phyloP scores from a whole-genome alignment of 2,113 vertebrate species.

The Equus quagga region DNA sequence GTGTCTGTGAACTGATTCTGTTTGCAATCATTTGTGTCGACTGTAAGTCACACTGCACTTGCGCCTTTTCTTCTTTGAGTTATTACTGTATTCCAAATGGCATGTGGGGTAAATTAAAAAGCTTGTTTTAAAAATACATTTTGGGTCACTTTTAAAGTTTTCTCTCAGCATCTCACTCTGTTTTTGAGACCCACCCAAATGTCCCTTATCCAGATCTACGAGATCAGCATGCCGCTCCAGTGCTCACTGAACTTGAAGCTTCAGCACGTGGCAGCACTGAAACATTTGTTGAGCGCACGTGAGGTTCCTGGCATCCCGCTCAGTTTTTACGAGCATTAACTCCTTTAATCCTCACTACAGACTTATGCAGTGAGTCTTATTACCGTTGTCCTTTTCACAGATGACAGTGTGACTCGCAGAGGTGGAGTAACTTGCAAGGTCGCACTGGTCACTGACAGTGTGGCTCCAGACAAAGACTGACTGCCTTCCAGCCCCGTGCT shows the following conservation, averaged over 20 bases:
- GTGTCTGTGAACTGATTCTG: neutral
- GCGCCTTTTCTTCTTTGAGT: neutral
- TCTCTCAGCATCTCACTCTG: neutral
- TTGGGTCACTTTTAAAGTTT: constrained; percentile 7
- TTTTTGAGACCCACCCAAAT: neutral
- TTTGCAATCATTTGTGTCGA: neutral
- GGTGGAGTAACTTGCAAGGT: neutral
- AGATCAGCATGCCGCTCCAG: neutral
- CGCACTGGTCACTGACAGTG: neutral
- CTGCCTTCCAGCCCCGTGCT: neutral
- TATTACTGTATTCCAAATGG: neutral
- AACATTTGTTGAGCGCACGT: neutral
- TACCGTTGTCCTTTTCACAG: neutral
- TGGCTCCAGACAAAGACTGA: neutral
- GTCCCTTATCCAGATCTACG: neutral
- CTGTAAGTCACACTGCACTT: neutral
- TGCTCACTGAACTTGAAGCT: neutral
- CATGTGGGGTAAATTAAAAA: constrained; percentile 71
- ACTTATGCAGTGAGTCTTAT: neutral
- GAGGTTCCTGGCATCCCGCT: neutral
- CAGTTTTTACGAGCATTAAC: neutral
- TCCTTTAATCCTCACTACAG: neutral
- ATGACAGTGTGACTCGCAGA: neutral
- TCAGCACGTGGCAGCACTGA: neutral
- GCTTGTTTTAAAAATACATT: constrained; percentile 42